Percentiles rank a stretch among this genome's conserved stretches.
Conservation (phyloP, 2,113 vertebrate genomes). For the Marmota monax region DNA sequence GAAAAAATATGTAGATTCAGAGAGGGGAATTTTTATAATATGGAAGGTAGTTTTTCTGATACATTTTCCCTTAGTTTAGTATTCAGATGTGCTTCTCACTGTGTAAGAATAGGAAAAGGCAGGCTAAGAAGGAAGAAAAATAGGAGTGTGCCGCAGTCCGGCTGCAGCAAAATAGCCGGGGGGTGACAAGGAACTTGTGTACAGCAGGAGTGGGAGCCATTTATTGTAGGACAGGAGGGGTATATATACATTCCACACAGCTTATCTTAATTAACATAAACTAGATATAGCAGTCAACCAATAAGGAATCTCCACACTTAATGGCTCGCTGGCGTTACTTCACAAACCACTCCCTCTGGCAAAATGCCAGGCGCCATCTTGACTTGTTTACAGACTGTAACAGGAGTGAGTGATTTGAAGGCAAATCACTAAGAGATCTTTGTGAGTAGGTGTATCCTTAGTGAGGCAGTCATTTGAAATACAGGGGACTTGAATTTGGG, state of each 20-base stretch:
- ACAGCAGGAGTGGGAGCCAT: too few relatives aligned
- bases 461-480: background rate
- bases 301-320: too few relatives aligned
- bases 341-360: too few relatives aligned
- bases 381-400: too few relatives aligned
- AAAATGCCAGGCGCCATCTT: too few relatives aligned
- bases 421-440: background rate
- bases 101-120: background rate
- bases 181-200: too few relatives aligned
- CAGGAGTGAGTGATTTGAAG: background rate
- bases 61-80: slow-evolving; percentile 15
- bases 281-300: too few relatives aligned
- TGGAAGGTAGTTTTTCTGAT: background rate
- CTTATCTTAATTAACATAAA: too few relatives aligned
- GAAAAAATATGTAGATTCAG: slow-evolving; percentile 19
- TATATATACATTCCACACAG: too few relatives aligned
- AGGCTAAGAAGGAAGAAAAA: background rate
- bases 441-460: background rate
- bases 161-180: too few relatives aligned
- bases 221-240: too few relatives aligned
- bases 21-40: slow-evolving; percentile 32
- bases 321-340: too few relatives aligned
- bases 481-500: background rate
- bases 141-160: background rate
- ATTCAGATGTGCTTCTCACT: background rate